Base-by-base conservation (phyloP, 2,888 invertebrate species). In the Drosophila neoperkinsi region DNA sequence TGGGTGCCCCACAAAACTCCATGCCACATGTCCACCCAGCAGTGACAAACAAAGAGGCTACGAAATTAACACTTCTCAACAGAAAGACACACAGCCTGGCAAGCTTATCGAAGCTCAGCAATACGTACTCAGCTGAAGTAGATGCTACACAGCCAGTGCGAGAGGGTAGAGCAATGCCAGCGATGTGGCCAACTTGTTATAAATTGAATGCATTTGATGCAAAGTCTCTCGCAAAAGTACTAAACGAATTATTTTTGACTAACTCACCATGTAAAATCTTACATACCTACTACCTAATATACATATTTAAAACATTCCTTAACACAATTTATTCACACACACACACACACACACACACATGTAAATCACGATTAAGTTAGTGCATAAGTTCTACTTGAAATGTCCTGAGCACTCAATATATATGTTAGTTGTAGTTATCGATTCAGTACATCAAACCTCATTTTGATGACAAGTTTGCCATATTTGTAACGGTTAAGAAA, bases 1-100 rank as follows among this genome's bases (percentile, higher is more conserved):
- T 10, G 36, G 36, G 7, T 18, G 36, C 25, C 18, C 31, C 18
- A 43, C 18, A 10, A 10, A 53, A 10, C 33, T 5, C 6, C 30
- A 2, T 16, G 21, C 43, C 46, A 28, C 21, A 36, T n/a, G 59
- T 66, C 18, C 41, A 49, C 36, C 52, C 13, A 59, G 70, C 41
- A 61, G 50, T 56, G 81, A 74, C 88, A 85, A 84, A 89, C 90
- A 85, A 84, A 74, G 75, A 74, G 85, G 84, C 85, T 84, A 77
- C 82, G 61, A 85, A 89, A 85, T 85, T 85, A 89, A 85, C 85
- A 85, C 85, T 89, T 85, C 85, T 85, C 82, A 46, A 46, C 46
- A 46, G 46, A 46, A 46, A 25, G 25, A 67, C 78, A 63, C 71
- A 66, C 74, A 60, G 56, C 72, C 38, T 16, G 21, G 83, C 49